Base-by-base conservation (phyloP, 2,797 vertebrate species). In the Chelonia mydas region DNA sequence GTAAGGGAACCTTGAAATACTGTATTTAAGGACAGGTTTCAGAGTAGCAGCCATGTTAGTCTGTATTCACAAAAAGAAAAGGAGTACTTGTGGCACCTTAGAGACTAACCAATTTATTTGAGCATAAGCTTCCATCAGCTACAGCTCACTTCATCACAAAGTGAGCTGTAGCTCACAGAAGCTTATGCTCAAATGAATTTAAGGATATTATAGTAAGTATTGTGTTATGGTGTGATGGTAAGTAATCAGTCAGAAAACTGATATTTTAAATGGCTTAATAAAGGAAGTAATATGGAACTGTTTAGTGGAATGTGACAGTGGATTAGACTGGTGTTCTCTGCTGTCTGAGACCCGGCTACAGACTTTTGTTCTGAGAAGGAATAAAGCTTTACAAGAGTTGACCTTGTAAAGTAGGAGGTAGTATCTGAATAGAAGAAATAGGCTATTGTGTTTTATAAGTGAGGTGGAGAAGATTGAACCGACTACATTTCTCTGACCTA, bases 181-280 rank as follows among this genome's bases (percentile, higher is more conserved):
- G 5, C 41, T 41, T 41, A 41, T 41, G 41, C 41, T 41, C 41
- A 41, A 41, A 41, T 41, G 41, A 41, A 41, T 41, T 41, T 41
- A 41, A 41, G 27, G 17, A 87, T 90, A 83, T 57, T 88, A 0
- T 27, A 92, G 79, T 37, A 90, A 81, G 16, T 92, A 33, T 65
- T 54, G 15, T 89, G 49, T 82, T 89, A 53, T 0, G 0, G 76
- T 78, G 16, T 55, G 72, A 80, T 86, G 91, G 23, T 84, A 84
- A 85, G 79, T 95, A 91, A 54, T 86, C 86, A 90, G 92, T 88
- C 91, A 84, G 88, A 93, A 54, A 82, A 88, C 47, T 94, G 95
- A 13, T 80, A 50, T 93, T 94, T 96, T 87, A 90, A 94, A 90
- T 21, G 5, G 84, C 82, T 93, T 93, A 94, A 90, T 47, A 80